phyloP scores from a whole-genome alignment of 2,113 vertebrate genomes.

The Nibea albiflora region DNA sequence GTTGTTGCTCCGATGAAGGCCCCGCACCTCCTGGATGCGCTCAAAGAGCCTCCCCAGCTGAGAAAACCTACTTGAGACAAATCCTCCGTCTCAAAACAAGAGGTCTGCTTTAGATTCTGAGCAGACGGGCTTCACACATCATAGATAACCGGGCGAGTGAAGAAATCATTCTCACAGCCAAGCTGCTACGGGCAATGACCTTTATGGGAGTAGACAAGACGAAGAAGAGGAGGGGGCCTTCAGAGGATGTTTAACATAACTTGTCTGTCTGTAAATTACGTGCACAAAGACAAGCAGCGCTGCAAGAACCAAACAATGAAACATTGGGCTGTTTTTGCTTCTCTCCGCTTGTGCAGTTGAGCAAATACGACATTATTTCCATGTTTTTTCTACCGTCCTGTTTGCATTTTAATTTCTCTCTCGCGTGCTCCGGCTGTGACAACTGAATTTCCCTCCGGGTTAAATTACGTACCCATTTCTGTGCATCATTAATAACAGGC shows the following conservation, averaged over 20 bases:
- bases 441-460: slow-evolving; percentile 5
- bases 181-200: slow-evolving; percentile 24
- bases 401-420: slow-evolving; percentile 28
- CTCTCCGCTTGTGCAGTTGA: slow-evolving; percentile 14
- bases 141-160: slow-evolving; percentile 38
- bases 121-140: slow-evolving; percentile 57
- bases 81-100: slow-evolving; percentile 44
- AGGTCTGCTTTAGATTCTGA: slow-evolving; percentile 70
- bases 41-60: slow-evolving; percentile 24
- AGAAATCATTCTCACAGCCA: slow-evolving; percentile 45
- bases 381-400: slow-evolving; percentile 14
- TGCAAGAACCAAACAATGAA: not conserved
- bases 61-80: slow-evolving; percentile 49
- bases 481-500: not conserved
- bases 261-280: slow-evolving; percentile 37
- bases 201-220: slow-evolving; percentile 33
- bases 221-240: slow-evolving; percentile 1
- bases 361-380: slow-evolving; percentile 8
- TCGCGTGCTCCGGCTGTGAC: slow-evolving; percentile 11
- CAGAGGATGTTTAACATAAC: slow-evolving; percentile 29
- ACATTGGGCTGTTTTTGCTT: not conserved
- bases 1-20: slow-evolving; percentile 72
- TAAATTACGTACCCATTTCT: not conserved
- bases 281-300: slow-evolving; percentile 21
- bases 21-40: slow-evolving; percentile 49